Base-by-base conservation (phyloP, 2,797 vertebrate species). In the Salmo trutta region DNA sequence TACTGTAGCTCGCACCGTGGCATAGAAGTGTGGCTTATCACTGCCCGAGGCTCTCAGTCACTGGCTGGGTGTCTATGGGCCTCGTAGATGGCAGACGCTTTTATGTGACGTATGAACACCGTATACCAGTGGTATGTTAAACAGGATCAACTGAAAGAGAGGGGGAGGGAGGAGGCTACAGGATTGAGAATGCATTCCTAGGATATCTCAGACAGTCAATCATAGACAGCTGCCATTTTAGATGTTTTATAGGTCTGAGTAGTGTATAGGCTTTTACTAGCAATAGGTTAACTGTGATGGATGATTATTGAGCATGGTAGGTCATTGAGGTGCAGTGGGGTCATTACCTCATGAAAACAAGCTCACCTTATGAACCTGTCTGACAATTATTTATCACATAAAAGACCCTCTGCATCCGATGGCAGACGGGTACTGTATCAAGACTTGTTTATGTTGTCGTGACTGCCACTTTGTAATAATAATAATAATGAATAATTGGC, bases 1-100 rank as follows among this genome's bases (percentile, higher is more conserved):
- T 89, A 83, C 89, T 87, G 82, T 88, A 83, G 84, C 85, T 79
- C 24, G 75, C 31, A 74, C 71, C 71, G 4, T 75, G 64, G 83
- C 85, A 71, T 59, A 41, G 83, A 86, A 83, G 83, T 75, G 33
- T 64, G 86, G 81, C 78, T 90, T 83, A 86, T 88, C 33, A 47
- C 24, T 21, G 79, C 88, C 86, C 5, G 47, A 76, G 85, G 88
- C 77, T n/a, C 8, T 64, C 10, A 64, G n/a, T 24, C 79, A 59
- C 33, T 74, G 19, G n/a, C 73, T 41, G 73, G 53, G 17, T 73
- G 24, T 73, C 52, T 59, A 19, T 5, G 70, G 5, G 17, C 27
- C 27, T 31, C 29, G 21, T 79, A 87, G 78, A 80, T 84, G 90
- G 85, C 47, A 29, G 71, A 31, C 8, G 1, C 7, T 33, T 31